phyloP scores from a whole-genome alignment of 2,888 invertebrate species.

The Pseudanteris insignis region DNA sequence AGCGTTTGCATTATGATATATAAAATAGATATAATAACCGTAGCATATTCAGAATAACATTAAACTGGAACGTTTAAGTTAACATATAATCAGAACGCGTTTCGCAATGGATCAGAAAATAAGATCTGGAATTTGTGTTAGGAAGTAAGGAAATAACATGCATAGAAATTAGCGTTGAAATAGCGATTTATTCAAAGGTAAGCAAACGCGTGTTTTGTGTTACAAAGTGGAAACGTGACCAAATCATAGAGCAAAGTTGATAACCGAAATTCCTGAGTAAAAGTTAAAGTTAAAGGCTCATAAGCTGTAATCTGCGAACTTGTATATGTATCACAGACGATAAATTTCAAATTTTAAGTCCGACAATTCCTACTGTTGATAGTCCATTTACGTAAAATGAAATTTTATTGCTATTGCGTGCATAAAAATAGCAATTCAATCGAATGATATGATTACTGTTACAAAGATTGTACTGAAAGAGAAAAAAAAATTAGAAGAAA shows the following conservation, averaged over 20 bases:
- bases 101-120: slow-evolving; percentile 34
- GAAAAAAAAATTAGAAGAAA: no score
- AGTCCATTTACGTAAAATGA: no score
- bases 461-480: no score
- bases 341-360: slow-evolving; percentile 18
- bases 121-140: slow-evolving; percentile 31
- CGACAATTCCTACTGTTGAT: no score
- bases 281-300: slow-evolving; percentile 35
- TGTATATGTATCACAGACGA: slow-evolving; percentile 19
- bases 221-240: slow-evolving; percentile 35
- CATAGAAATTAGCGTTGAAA: slow-evolving; percentile 41
- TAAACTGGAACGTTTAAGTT: no score
- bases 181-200: slow-evolving; percentile 35
- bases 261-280: slow-evolving; percentile 23
- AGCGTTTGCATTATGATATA: neutral
- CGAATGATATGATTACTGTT: no score
- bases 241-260: slow-evolving; percentile 23
- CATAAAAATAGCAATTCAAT: no score
- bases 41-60: neutral
- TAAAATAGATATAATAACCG: slow-evolving; percentile 23
- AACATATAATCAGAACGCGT: slow-evolving; percentile 15
- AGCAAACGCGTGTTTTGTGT: slow-evolving; percentile 37
- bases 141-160: slow-evolving; percentile 22
- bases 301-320: slow-evolving; percentile 25
- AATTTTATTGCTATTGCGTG: no score